Evolutionary conservation across 2,113 vertebrate genomes (phyloP), one percentile per base, ranked within the genome.

Genomic region (Sebastes schlegelii): DNA sequence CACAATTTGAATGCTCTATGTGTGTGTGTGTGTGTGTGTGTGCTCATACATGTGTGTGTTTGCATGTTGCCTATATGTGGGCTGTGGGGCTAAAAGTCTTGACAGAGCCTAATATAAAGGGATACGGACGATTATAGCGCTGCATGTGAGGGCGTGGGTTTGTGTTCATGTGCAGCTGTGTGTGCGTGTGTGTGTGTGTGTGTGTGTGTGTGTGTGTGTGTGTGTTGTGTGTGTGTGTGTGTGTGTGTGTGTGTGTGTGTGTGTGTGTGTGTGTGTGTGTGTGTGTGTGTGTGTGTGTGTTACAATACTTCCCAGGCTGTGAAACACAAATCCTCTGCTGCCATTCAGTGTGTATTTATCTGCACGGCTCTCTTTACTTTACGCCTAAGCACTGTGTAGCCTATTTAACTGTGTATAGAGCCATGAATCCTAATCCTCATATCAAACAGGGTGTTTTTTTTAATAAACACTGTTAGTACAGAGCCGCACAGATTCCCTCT

Each of bases 1-100:
- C 86, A 90, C 92, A 92, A 93, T 90, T 67, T 23, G 45, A 83
- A 73, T 26, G 69, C 52, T 86, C 81, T 58, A 68, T 57, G 40
- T 77, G 11, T 12, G 4, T 61, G 70, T 60, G 40, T 78, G 5
- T 46, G 61, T 64, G 62, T 19, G 51, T 54, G 17, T 19, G 52
- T 54, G 6, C 7, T 0, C 8, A 7, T 19, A 7, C 52, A 74
- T 79, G 57, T n/a, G 45, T 65, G 70, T 69, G 54, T 79, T 62
- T 68, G 70, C 80, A 76, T 88, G 93, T 84, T 79, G 79, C 62
- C 60, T 84, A 5, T 70, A 74, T 65, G 82, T 92, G 87, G 83
- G 88, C 80, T 68, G 83, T 21, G 74, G 57, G 83, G 67, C 76
- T 81, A 52, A 70, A 83, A 74, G 82, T 91, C 84, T 61, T 83